Conservation (phyloP, 2,113 vertebrate genomes). For the Haplochromis burtoni region DNA sequence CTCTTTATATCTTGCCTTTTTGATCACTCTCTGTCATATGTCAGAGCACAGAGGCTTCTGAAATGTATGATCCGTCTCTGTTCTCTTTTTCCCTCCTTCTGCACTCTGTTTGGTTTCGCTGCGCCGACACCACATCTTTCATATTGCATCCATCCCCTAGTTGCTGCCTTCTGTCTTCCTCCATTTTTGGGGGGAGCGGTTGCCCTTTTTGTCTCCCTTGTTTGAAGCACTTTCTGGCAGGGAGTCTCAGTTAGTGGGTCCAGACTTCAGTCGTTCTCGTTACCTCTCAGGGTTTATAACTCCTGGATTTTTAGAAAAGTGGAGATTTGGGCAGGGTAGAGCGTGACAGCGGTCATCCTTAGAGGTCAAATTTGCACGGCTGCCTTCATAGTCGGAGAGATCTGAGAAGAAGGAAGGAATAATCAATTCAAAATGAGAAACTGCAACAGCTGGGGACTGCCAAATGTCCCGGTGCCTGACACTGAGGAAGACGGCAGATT, state of each 20-base stretch:
- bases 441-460: neutral
- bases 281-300: neutral
- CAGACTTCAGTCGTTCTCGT: neutral
- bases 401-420: neutral
- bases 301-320: neutral
- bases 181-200: neutral
- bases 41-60: neutral
- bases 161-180: neutral
- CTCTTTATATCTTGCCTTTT: neutral
- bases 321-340: neutral
- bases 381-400: neutral
- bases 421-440: neutral
- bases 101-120: neutral
- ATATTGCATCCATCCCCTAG: neutral
- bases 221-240: conserved; percentile 6
- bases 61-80: neutral
- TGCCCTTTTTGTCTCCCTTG: neutral
- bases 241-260: neutral
- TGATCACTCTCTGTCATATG: neutral
- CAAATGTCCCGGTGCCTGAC: neutral
- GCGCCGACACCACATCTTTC: neutral
- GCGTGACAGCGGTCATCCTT: neutral
- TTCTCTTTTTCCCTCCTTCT: neutral
- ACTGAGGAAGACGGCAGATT: neutral
- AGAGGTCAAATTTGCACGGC: neutral